Conservation (phyloP, 1,140 invertebrate species). For the Melanaphis sacchari region DNA sequence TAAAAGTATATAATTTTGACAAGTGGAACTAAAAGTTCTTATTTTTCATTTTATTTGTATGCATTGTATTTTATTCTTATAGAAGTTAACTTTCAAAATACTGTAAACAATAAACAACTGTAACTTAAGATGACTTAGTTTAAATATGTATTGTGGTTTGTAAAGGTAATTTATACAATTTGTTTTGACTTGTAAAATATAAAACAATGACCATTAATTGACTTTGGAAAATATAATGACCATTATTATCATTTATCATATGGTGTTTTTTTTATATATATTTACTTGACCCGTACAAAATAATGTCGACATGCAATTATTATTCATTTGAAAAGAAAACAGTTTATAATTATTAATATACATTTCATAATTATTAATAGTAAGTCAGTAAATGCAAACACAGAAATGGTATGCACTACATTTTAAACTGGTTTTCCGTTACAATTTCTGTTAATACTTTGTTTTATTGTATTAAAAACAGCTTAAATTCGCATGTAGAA, state of each 20-base stretch:
- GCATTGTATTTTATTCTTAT: background rate
- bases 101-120: constrained; percentile 7
- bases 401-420: background rate
- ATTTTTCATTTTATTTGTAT: constrained; percentile 12
- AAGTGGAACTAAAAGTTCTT: background rate
- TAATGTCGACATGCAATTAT: background rate
- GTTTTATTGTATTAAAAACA: constrained; percentile 32
- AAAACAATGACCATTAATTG: constrained; percentile 23
- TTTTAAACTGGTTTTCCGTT: background rate
- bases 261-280: background rate
- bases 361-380: background rate
- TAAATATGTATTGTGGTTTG: background rate
- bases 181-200: constrained; percentile 36
- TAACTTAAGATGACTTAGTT: background rate
- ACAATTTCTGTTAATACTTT: background rate
- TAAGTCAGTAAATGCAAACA: background rate
- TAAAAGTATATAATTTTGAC: background rate
- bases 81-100: constrained; percentile 24
- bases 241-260: background rate
- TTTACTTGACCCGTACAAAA: background rate
- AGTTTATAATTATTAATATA: background rate
- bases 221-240: background rate
- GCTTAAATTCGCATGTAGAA: background rate
- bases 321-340: background rate
- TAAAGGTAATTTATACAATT: constrained; percentile 25